Evolutionary conservation across 2,888 invertebrate species (phyloP).

Genomic region (Catocala nupta): DNA sequence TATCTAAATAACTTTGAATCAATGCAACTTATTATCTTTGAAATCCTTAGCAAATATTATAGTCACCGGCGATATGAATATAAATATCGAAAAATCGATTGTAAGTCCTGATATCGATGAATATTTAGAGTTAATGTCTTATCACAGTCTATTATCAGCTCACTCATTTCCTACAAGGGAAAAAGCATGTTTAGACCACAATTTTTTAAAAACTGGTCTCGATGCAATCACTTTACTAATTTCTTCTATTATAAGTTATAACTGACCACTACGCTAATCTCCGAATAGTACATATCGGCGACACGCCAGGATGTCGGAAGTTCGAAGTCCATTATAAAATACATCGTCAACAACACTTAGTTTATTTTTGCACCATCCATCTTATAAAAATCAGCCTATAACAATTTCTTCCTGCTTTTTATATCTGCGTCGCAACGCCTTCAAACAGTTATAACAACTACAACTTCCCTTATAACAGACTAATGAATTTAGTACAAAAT

Average conservation of each 20-base stretch:
- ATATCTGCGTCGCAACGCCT: too few relatives aligned
- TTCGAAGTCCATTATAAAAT: too few relatives aligned
- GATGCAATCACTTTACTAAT: neutral
- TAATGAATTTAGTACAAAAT: too few relatives aligned
- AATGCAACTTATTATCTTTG: neutral
- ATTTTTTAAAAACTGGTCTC: neutral
- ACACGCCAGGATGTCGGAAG: too few relatives aligned
- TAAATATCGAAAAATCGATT: neutral
- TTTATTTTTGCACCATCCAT: too few relatives aligned
- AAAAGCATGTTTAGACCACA: neutral
- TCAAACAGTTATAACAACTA: too few relatives aligned
- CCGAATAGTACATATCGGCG: neutral
- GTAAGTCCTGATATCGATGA: neutral
- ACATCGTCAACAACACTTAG: too few relatives aligned
- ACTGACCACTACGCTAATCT: neutral
- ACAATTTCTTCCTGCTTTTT: too few relatives aligned
- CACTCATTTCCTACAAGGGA: neutral
- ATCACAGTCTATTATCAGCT: neutral
- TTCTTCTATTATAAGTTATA: neutral
- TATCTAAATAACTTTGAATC: too few relatives aligned
- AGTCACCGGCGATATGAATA: conserved; percentile 1
- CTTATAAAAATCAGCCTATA: too few relatives aligned
- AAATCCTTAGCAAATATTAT: neutral
- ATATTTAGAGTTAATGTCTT: neutral
- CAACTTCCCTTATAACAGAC: too few relatives aligned